Evolutionary conservation across 1,140 invertebrate genomes (phyloP), one percentile per base, ranked within the genome.

Genomic region (Antheraea mylitta): DNA sequence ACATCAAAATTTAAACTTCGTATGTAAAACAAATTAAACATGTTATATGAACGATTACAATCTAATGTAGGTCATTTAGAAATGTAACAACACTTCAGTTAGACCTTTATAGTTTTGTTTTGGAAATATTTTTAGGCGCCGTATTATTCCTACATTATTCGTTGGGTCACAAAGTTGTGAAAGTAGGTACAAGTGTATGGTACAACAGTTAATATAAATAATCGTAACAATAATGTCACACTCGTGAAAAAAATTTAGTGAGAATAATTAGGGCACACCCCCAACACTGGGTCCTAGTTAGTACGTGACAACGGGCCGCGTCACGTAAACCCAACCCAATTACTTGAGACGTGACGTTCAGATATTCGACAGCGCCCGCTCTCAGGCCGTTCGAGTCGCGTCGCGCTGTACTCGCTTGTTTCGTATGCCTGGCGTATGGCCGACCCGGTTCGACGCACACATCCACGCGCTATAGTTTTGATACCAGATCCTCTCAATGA

Each of bases 401-500:
- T n/a, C 37, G 45, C 65, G 30, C 36, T 18, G 5, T 64, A 45
- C 18, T 64, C 38, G 83, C 84, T 81, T 86, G 86, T 88, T 90
- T 89, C 82, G 88, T 90, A 90, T 90, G 88, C 87, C 78, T 69
- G 77, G 67, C 80, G 78, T 79, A 80, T 79, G 79, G 81, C 72
- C 73, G 75, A 82, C 86, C 88, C 88, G 87, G 87, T 88, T 89
- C 80, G 73, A 75, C 86, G 85, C 86, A 88, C 87, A 88, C 86
- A 86, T 83, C 81, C 79, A 83, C 79, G 77, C 78, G 75, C 80
- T 84, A 84, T 89, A 90, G 82, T 89, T 89, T 87, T 92, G 89
- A 90, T 89, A 87, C 85, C 84, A 90, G 86, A 83, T 82, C 81
- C 82, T 92, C 91, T 92, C 91, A 92, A 92, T 92, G 91, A 91